Conservation (phyloP, 2,888 invertebrate genomes). For the Gandaritis pyraliata region DNA sequence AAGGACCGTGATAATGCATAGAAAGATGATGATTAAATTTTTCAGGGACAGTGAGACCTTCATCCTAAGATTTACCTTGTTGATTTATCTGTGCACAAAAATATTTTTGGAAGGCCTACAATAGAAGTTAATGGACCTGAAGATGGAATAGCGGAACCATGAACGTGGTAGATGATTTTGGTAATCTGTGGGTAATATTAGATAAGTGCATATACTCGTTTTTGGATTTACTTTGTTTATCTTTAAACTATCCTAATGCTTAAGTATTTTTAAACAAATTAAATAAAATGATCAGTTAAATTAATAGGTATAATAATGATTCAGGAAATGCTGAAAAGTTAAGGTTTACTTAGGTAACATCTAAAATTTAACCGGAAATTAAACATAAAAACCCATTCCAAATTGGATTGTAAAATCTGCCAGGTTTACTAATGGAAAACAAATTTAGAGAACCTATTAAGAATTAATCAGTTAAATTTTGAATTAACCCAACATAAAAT, state of each 20-base stretch:
- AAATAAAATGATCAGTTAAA: too few relatives aligned
- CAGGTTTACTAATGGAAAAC: slow-evolving; percentile 28
- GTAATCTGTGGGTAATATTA: too few relatives aligned
- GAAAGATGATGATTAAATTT: slow-evolving; percentile 47
- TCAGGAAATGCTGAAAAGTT: slow-evolving; percentile 3
- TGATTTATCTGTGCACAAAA: too few relatives aligned
- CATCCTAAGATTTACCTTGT: background rate
- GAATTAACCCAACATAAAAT: slow-evolving; percentile 49
- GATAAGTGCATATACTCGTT: too few relatives aligned
- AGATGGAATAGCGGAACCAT: too few relatives aligned
- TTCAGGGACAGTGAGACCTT: slow-evolving; percentile 21
- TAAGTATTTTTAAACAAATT: too few relatives aligned
- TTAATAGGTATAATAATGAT: background rate
- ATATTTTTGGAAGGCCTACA: too few relatives aligned
- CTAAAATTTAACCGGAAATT: background rate
- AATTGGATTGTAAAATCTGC: slow-evolving; percentile 18
- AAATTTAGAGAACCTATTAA: slow-evolving; percentile 30
- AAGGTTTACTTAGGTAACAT: background rate
- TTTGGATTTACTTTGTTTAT: too few relatives aligned
- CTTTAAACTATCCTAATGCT: too few relatives aligned
- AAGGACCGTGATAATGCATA: slow-evolving; percentile 48
- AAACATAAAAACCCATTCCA: slow-evolving; percentile 11
- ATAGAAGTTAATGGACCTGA: too few relatives aligned
- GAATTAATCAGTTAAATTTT: slow-evolving; percentile 32
- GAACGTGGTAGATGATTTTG: too few relatives aligned